Evolutionary conservation across 2,797 vertebrate species (phyloP).

Genomic region (Euphonia xanthogaster): DNA sequence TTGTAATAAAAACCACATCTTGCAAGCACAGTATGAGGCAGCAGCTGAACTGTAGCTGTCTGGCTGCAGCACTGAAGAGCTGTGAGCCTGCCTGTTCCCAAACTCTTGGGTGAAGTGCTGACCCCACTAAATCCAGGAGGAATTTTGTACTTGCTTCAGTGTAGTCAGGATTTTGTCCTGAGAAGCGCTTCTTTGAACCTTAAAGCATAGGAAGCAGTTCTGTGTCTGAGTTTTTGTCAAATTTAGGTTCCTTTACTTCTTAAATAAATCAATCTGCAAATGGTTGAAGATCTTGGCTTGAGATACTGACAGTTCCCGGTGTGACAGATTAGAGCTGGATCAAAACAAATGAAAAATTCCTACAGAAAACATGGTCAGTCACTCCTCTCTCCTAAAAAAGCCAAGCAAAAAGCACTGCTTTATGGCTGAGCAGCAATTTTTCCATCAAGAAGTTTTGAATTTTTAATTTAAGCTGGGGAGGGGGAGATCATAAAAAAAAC

Average conservation of each 20-base stretch:
- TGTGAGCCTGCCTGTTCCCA: not conserved
- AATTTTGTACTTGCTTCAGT: not conserved
- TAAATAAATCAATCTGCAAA: not conserved
- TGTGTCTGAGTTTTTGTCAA: not conserved
- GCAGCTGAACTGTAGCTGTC: conserved; percentile 19
- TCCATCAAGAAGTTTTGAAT: not conserved
- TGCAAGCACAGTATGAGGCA: not conserved
- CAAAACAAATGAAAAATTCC: not conserved
- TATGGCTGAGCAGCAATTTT: not conserved
- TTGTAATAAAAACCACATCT: conserved; percentile 10
- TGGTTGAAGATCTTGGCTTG: not conserved
- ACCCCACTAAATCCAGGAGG: not conserved
- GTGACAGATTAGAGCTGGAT: not conserved
- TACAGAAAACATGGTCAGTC: not conserved
- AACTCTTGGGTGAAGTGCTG: not conserved
- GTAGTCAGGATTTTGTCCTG: not conserved
- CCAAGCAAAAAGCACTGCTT: not conserved
- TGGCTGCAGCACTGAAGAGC: not conserved
- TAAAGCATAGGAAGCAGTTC: not conserved
- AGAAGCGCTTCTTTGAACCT: not conserved
- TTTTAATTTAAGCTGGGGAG: not conserved
- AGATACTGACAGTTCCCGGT: not conserved
- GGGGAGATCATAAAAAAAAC: not conserved
- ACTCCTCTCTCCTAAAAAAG: not conserved
- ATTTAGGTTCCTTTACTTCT: not conserved